phyloP scores from a whole-genome alignment of 2,113 vertebrate species.

The Marmota monax region DNA sequence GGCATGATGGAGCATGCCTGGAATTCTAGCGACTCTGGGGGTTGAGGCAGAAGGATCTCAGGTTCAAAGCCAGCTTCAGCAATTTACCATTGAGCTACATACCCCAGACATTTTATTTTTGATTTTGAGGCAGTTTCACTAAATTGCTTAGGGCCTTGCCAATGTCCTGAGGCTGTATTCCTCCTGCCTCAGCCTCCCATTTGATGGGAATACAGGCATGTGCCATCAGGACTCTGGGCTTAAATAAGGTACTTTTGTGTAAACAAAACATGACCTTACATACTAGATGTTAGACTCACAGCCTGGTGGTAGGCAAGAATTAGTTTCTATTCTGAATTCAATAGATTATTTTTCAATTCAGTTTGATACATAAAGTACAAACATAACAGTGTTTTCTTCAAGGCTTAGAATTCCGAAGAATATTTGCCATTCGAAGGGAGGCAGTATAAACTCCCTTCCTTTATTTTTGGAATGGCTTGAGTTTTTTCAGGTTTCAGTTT shows the following conservation, averaged over 20 bases:
- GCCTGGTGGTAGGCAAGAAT: background rate
- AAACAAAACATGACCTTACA: background rate
- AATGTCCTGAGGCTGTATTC: no score
- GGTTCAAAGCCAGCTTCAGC: no score
- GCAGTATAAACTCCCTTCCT: background rate
- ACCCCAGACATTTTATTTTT: no score
- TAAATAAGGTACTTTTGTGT: background rate
- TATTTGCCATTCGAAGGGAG: background rate
- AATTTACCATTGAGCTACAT: no score
- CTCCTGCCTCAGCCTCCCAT: no score
- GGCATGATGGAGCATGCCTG: no score
- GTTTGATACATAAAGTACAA: background rate
- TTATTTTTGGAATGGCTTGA: background rate
- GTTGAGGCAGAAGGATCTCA: no score
- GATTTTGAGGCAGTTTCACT: no score
- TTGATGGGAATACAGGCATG: no score
- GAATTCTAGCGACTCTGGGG: no score
- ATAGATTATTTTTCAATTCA: background rate
- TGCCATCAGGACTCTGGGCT: no score
- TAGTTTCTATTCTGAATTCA: background rate
- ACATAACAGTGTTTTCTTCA: background rate
- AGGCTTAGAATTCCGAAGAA: background rate
- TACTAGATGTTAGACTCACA: background rate
- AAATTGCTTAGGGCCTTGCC: no score
- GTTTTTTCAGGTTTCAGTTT: slow-evolving; percentile 13